A percentile compares a stretch with the other conserved stretches of the same genome.
Evolutionary conservation across 2,113 vertebrate species (phyloP).

Genomic region (Galbula dea): DNA sequence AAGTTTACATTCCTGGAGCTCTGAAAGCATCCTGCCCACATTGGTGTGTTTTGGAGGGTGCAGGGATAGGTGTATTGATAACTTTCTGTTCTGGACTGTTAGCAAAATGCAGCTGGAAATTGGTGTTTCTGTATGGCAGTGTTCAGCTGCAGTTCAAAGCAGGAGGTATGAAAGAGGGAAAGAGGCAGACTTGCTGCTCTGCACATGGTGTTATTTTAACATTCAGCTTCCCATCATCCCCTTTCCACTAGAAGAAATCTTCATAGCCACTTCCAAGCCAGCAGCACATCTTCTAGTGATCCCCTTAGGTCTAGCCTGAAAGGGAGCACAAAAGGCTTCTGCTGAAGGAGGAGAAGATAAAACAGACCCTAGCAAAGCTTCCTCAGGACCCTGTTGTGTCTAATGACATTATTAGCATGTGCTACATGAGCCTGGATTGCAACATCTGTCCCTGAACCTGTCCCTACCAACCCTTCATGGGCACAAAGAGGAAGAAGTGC

Average conservation of each 20-base stretch:
- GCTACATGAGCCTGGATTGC: not conserved
- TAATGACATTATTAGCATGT: not conserved
- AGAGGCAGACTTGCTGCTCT: not conserved
- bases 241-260: not conserved
- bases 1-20: not conserved
- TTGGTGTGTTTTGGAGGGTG: rapidly evolving
- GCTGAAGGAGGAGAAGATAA: not conserved
- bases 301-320: not conserved
- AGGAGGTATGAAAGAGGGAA: not conserved
- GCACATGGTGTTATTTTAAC: rapidly evolving
- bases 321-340: not conserved
- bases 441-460: not conserved
- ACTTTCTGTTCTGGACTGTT: not conserved
- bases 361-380: not conserved
- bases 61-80: not conserved
- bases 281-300: not conserved
- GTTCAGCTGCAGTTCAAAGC: not conserved
- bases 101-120: not conserved
- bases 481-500: not conserved
- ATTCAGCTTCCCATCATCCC: not conserved
- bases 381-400: not conserved
- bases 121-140: not conserved
- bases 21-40: not conserved
- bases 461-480: not conserved
- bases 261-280: not conserved